Base-by-base conservation (phyloP, 2,888 invertebrate species). In the Drosophila prostipennis region DNA sequence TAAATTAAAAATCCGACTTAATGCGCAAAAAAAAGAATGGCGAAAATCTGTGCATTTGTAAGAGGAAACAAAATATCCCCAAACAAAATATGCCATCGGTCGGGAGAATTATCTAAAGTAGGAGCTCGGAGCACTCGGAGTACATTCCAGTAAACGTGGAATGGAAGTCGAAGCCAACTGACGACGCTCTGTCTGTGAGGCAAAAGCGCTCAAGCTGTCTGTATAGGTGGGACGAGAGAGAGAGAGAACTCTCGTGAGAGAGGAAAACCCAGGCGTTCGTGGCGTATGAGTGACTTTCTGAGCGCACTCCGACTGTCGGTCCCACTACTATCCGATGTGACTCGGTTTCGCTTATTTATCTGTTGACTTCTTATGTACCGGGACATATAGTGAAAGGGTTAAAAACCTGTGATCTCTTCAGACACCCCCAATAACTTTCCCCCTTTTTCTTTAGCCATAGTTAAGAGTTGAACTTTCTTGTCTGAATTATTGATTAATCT, bases 1-100 rank as follows among this genome's bases (percentile, higher is more conserved):
- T 85, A 84, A 85, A 85, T 85, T 80, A 79, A 85, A 85, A 85
- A 77, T 74, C 77, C 75, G 73, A 79, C 80, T 85, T 84, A 83
- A 78, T 82, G 80, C 72, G 64, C 79, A 73, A 54, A 64, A 77
- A 71, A 55, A 52, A 53, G 29, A 74, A 76, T 72, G 77, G 39
- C 71, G 68, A 58, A 85, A 85, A 82, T 83, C 85, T 78, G 68
- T 61, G 77, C 82, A 83, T 82, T 80, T 80, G 85, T 81, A 73
- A 81, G 59, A 76, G 80, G 82, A 81, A 82, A 53, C 74, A 46
- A 80, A 80, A 80, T 79, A 60, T 60, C 57, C 79, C 72, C 65
- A 80, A 80, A 79, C 81, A 80, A 84, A 82, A 84, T 84, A 80
- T 81, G 81, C 80, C 81, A 78, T 58, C 65, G 69, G 73, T 72